A percentile compares a stretch with the other conserved stretches of the same genome.
Evolutionary conservation across 2,888 invertebrate species (phyloP).

Genomic region (Chloroclysta siterata): DNA sequence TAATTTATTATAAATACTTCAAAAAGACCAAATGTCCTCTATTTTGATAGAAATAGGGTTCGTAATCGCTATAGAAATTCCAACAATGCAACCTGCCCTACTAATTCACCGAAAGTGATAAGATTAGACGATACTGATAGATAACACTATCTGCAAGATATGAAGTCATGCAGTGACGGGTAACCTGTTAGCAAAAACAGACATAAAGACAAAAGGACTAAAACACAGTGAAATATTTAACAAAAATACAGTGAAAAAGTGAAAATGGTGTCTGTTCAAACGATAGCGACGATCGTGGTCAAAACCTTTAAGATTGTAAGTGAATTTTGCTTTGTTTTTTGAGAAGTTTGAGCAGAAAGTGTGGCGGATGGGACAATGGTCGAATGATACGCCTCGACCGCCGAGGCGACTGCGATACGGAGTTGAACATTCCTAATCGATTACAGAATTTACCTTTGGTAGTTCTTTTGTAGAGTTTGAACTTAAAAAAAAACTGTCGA

Average conservation of each 20-base stretch:
- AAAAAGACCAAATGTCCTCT: conserved; percentile 29
- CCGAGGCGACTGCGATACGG: conserved; percentile 34
- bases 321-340: conserved; percentile 45
- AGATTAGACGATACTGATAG: conserved; percentile 76
- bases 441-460: conserved; percentile 19
- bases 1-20: conserved; percentile 32
- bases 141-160: conserved; percentile 68
- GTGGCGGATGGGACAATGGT: conserved; percentile 34
- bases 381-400: conserved; percentile 27
- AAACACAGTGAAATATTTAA: conserved; percentile 38
- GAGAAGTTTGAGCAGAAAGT: conserved; percentile 35
- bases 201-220: conserved; percentile 62
- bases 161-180: conserved; percentile 68
- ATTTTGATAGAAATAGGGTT: conserved; percentile 37
- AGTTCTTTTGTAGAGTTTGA: conserved; percentile 3
- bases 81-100: conserved; percentile 68
- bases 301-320: conserved; percentile 94
- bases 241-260: conserved; percentile 50
- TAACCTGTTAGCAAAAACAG: conserved; percentile 63
- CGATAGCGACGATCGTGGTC: conserved; percentile 91
- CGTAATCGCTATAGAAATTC: conserved; percentile 35
- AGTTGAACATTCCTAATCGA: conserved; percentile 29
- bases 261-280: conserved; percentile 92
- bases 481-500: neutral
- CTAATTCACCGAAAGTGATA: conserved; percentile 77